Evolutionary conservation across 2,888 invertebrate species (phyloP).

Genomic region (Diploptera punctata): DNA sequence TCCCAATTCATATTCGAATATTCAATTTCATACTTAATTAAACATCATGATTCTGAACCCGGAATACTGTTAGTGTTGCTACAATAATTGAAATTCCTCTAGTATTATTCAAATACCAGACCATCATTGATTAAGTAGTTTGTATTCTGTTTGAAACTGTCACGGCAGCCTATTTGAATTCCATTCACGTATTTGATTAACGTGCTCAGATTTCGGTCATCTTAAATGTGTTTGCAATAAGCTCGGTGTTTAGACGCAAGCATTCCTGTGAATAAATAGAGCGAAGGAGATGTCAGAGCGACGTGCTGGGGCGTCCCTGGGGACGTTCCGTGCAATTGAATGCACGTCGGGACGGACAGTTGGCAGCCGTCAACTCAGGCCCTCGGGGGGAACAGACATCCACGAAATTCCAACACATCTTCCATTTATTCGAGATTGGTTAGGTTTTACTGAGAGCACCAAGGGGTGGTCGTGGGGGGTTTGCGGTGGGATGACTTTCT

Average conservation of each 20-base stretch:
- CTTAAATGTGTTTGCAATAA: no score
- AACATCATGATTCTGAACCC: no score
- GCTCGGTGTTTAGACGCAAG: background rate
- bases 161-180: no score
- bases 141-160: no score
- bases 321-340: background rate
- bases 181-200: no score
- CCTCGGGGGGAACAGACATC: background rate
- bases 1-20: no score
- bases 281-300: background rate
- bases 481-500: constrained; percentile 5
- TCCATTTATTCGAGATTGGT: constrained; percentile 26
- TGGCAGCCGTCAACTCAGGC: background rate
- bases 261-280: background rate
- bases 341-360: background rate
- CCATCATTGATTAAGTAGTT: no score
- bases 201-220: no score
- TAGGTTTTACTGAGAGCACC: constrained; percentile 7
- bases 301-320: background rate
- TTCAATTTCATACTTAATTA: no score
- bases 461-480: background rate
- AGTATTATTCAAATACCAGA: no score
- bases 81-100: no score
- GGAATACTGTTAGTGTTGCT: no score
- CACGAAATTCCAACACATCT: constrained; percentile 16